phyloP scores from a whole-genome alignment of 92 coral and sea anemone species.

The Parazoanthus darwini region DNA sequence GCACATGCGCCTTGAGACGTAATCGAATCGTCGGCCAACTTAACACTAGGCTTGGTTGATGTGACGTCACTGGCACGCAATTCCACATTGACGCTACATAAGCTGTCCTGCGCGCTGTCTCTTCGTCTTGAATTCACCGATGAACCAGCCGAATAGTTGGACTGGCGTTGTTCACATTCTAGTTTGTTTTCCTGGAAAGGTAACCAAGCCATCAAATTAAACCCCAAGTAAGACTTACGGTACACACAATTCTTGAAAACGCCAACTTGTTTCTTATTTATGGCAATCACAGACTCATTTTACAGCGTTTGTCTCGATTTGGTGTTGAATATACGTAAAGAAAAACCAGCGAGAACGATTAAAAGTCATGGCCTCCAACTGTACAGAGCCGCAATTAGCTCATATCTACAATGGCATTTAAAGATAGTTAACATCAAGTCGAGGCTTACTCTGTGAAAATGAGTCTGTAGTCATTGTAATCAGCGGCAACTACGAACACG shows the following conservation, averaged over 20 bases:
- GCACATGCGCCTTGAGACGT: constrained; percentile 13
- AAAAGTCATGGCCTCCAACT: no score
- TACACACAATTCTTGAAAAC: not conserved
- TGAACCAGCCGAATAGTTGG: not conserved
- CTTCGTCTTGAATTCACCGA: constrained; percentile 7
- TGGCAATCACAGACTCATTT: no score
- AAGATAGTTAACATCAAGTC: no score
- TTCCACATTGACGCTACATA: not conserved
- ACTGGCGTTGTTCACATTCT: not conserved
- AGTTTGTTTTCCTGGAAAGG: constrained; percentile 1
- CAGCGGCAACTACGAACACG: no score
- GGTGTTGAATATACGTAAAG: no score
- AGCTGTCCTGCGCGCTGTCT: constrained; percentile 4
- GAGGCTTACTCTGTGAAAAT: no score
- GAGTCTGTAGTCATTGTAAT: no score
- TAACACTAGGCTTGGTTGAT: not conserved
- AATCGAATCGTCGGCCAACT: not conserved
- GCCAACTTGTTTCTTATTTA: not conserved
- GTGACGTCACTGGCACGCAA: not conserved
- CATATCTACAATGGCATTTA: no score
- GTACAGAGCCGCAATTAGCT: no score
- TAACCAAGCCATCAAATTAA: not conserved
- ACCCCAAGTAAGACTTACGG: not conserved
- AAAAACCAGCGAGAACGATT: no score
- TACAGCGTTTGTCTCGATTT: no score